Conservation (phyloP, 2,797 vertebrate genomes). For the Girardinus metallicus region DNA sequence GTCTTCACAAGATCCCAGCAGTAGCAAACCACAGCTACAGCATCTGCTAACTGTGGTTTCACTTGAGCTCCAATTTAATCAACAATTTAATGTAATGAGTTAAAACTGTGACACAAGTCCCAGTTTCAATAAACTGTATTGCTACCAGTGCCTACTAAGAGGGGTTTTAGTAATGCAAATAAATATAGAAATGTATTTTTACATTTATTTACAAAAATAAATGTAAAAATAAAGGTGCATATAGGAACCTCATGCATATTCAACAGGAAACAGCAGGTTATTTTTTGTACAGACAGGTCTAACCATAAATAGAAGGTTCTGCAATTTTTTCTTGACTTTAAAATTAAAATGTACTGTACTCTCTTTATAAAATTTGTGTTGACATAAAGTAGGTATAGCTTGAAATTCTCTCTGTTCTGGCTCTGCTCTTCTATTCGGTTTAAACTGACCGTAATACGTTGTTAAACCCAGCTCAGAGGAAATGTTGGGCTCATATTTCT, state of each 20-base stretch:
- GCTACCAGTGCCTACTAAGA: not conserved
- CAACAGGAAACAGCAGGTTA: slow-evolving; percentile 19
- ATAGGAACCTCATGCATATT: not conserved
- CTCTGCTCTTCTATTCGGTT: not conserved
- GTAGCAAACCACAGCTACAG: slow-evolving; percentile 66
- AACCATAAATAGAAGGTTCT: not conserved
- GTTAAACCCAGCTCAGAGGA: not conserved
- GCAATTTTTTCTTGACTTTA: not conserved
- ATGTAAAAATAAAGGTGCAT: no score
- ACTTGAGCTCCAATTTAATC: slow-evolving; percentile 63
- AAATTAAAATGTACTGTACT: not conserved
- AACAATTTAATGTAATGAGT: slow-evolving; percentile 34
- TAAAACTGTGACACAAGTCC: slow-evolving; percentile 13
- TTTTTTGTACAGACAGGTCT: not conserved
- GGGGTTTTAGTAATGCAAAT: not conserved
- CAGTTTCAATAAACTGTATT: not conserved
- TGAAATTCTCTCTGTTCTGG: not conserved
- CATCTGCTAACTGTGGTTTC: slow-evolving; percentile 58
- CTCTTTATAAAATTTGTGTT: not conserved
- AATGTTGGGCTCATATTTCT: slow-evolving; percentile 7
- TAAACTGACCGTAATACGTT: not conserved
- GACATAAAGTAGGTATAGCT: not conserved
- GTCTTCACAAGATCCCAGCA: slow-evolving; percentile 68
- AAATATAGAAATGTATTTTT: not conserved
- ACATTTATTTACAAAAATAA: no score